Conservation (phyloP, 2,888 invertebrate genomes). For the Beris chalybata region DNA sequence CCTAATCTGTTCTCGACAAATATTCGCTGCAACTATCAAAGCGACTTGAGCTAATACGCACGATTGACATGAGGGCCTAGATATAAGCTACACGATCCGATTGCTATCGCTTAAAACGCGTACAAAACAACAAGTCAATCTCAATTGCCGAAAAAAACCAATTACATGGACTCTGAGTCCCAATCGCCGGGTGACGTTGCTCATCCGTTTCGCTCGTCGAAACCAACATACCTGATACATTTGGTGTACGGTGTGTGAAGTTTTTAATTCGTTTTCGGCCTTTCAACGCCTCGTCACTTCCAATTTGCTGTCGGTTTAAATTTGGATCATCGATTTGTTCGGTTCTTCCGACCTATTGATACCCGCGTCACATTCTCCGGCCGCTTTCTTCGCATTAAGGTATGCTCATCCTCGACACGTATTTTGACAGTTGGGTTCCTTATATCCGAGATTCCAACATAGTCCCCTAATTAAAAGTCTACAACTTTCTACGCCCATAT, state of each 20-base stretch:
- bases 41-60: not conserved
- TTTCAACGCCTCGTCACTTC: constrained; percentile 3
- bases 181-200: too few relatives aligned
- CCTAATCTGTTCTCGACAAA: constrained; percentile 13
- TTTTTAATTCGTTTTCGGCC: constrained; percentile 16
- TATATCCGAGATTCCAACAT: too few relatives aligned
- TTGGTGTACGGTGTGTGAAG: constrained; percentile 1
- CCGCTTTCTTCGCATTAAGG: too few relatives aligned
- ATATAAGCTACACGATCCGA: not conserved
- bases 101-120: not conserved
- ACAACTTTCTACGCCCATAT: too few relatives aligned
- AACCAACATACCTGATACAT: not conserved
- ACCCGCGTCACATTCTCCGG: too few relatives aligned
- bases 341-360: too few relatives aligned
- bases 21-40: constrained; percentile 13
- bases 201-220: not conserved
- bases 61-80: constrained; percentile 1
- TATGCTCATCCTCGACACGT: too few relatives aligned
- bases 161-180: constrained; percentile 12
- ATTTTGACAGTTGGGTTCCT: too few relatives aligned
- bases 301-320: not conserved
- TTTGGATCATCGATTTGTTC: constrained; percentile 2
- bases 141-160: constrained; percentile 15
- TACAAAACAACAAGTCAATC: not conserved
- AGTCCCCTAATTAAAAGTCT: too few relatives aligned